These are phyloP conservation scores for Ptilorrhoa leucosticta DNA, from an alignment of 2,113 vertebrate genomes.

Conservation along the genomic window DNA sequence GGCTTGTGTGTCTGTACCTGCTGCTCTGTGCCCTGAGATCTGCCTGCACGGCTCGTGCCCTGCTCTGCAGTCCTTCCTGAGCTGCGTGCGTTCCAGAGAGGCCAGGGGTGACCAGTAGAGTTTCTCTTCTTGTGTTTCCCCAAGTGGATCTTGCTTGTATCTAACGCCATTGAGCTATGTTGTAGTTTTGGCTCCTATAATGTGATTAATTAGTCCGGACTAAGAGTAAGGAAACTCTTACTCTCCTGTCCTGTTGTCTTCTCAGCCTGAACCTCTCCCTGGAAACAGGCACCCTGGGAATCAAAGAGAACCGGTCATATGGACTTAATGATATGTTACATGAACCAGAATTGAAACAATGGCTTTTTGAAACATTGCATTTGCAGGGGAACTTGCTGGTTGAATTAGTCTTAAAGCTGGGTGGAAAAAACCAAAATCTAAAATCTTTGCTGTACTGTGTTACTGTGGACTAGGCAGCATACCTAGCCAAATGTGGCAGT, in stretches of 20 bases:
- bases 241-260: not conserved
- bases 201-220: not conserved
- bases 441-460: not conserved
- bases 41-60: accelerated
- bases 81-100: accelerated
- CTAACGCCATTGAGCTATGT: not conserved
- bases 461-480: not conserved
- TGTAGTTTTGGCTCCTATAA: not conserved
- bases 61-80: not conserved
- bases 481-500: not conserved
- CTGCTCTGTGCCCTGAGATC: not conserved
- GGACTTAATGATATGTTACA: not conserved
- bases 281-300: not conserved
- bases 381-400: not conserved
- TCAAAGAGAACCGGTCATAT: not conserved
- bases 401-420: not conserved
- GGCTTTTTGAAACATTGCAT: not conserved
- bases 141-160: not conserved
- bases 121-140: not conserved
- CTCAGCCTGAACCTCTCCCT: not conserved
- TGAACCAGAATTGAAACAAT: not conserved
- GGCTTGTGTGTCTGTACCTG: not conserved
- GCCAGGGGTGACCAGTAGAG: not conserved
- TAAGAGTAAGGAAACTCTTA: not conserved
- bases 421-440: not conserved